Percentiles rank a stretch among this genome's conserved stretches.
phyloP scores from a whole-genome alignment of 2,797 vertebrate genomes.

The Sebastiscus tertius region DNA sequence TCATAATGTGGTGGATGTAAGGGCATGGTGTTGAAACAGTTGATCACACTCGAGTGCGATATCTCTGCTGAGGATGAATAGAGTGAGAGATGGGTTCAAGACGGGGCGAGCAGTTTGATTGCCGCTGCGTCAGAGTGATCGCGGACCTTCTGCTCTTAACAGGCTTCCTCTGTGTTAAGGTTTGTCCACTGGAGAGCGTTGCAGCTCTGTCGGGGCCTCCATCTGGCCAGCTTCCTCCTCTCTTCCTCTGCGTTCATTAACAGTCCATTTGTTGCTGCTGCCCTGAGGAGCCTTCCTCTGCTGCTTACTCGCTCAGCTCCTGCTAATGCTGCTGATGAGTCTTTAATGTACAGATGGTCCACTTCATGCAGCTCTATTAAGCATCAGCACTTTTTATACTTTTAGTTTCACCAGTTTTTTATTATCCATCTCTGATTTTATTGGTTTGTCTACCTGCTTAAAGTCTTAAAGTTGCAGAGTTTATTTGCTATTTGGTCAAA shows the following conservation, averaged over 20 bases:
- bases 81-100: slow-evolving; percentile 18
- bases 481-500: neutral
- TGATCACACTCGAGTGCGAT: slow-evolving; percentile 23
- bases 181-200: slow-evolving; percentile 26
- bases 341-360: slow-evolving; percentile 65
- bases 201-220: slow-evolving; percentile 13
- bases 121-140: slow-evolving; percentile 10
- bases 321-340: slow-evolving; percentile 64
- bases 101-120: neutral
- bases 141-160: slow-evolving; percentile 26
- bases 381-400: slow-evolving; percentile 37
- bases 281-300: slow-evolving; percentile 42
- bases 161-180: slow-evolving; percentile 24
- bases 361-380: slow-evolving; percentile 46
- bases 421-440: slow-evolving; percentile 4
- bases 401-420: slow-evolving; percentile 25
- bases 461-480: neutral
- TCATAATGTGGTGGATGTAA: slow-evolving; percentile 47
- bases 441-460: slow-evolving; percentile 9
- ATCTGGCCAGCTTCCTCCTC: slow-evolving; percentile 28
- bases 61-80: neutral
- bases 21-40: slow-evolving; percentile 45
- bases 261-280: slow-evolving; percentile 62
- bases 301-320: slow-evolving; percentile 44
- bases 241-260: slow-evolving; percentile 47